Evolutionary conservation across 2,888 invertebrate genomes (phyloP), one percentile per base, ranked within the genome.

Genomic region (Cyaniris semiargus): DNA sequence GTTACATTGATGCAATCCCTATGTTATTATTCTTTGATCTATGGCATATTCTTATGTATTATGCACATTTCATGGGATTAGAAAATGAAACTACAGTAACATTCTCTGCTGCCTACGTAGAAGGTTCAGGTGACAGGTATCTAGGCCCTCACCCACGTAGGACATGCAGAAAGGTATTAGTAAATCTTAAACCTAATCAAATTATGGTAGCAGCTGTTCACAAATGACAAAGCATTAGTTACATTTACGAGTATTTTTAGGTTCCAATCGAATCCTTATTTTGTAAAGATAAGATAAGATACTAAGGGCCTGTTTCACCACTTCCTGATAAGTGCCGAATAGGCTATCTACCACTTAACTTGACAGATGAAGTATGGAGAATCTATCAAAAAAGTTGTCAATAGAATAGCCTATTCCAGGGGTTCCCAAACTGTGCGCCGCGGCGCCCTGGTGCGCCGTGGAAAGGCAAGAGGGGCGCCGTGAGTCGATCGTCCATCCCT

Each of bases 131-230:
- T 76, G 79, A 78, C 79, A 78, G 78, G 79, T 80, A 82, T 81
- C 82, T 83, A 83, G 84, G 82, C 80, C 79, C 78, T 85, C 85
- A 85, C 87, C 87, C 85, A 86, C 86, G 82, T 82, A 79, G 81
- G 78, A 78, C 78, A 78, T 80, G 75, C 78, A 70, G 56, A 76
- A 81, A 82, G 82, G 82, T 80, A 81, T 83, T 84, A 83, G 81
- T 82, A 81, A 82, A 83, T 80, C 77, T 78, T 82, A 83, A 81
- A 82, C 21, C 56, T 53, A 76, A 76, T 71, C 38, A 71, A 70
- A 34, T 70, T 31, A 38, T 18, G 1, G 5, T 72, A 21, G 34
- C 38, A 44, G 13, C 71, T 13, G 72, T 72, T 44, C 38, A 27
- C 13, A 6, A 60, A 23, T 21, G 6, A 6, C 21, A 10, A 27